Percentiles rank a stretch among this genome's conserved stretches.
These are phyloP conservation scores for Clarias fuscus DNA, from an alignment of 2,797 vertebrate species.

Conservation along the genomic window DNA sequence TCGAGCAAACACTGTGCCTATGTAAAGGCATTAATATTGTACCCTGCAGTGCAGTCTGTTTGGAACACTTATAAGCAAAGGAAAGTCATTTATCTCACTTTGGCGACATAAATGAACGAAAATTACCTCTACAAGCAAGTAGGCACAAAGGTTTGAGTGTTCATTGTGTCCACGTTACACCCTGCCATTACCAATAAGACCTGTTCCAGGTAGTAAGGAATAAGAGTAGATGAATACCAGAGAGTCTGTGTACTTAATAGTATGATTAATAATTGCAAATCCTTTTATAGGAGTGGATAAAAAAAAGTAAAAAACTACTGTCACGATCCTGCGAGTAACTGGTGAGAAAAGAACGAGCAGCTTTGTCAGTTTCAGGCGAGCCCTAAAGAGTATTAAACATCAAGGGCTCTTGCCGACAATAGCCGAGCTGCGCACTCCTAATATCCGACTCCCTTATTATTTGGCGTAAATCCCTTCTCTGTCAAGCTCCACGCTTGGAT, in stretches of 20 bases:
- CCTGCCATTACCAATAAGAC: slow-evolving; percentile 38
- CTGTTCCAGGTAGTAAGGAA: slow-evolving; percentile 59
- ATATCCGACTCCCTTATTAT: slow-evolving; percentile 67
- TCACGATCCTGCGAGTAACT: slow-evolving; percentile 59
- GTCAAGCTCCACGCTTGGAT: slow-evolving; percentile 65
- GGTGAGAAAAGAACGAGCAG: slow-evolving; percentile 56
- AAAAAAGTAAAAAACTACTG: slow-evolving; percentile 34
- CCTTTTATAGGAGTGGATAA: slow-evolving; percentile 58
- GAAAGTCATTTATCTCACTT: slow-evolving; percentile 46
- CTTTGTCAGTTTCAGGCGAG: slow-evolving; percentile 67
- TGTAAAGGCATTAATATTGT: slow-evolving; percentile 14
- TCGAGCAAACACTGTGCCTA: not conserved
- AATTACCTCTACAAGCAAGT: slow-evolving; percentile 27
- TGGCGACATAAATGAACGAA: slow-evolving; percentile 44
- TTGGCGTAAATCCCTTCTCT: slow-evolving; percentile 64
- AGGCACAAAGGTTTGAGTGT: slow-evolving; percentile 22
- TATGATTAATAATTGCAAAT: slow-evolving; percentile 70
- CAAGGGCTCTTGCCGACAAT: slow-evolving; percentile 68
- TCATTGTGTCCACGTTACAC: slow-evolving; percentile 21
- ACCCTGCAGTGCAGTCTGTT: slow-evolving; percentile 16
- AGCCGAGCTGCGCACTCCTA: slow-evolving; percentile 57
- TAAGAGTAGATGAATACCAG: slow-evolving; percentile 60
- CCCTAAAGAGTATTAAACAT: slow-evolving; percentile 66
- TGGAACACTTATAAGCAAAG: slow-evolving; percentile 35
- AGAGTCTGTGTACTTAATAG: slow-evolving; percentile 60